phyloP scores from a whole-genome alignment of 2,113 vertebrate species.

The Atrichornis clamosus region DNA sequence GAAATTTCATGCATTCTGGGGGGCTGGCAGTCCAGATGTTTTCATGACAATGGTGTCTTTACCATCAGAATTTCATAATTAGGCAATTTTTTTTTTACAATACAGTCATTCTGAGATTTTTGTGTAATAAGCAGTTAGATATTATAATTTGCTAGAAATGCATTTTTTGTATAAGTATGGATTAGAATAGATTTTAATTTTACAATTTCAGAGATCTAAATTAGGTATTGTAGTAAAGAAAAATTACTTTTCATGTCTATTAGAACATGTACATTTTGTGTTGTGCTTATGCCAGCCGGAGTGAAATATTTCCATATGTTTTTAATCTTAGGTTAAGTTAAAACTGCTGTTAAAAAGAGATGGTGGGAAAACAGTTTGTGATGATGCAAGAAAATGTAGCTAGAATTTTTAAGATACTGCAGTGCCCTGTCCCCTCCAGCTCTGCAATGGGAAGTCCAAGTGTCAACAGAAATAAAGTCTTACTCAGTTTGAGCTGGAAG shows the following conservation, averaged over 20 bases:
- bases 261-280: not conserved
- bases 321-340: slow-evolving; percentile 34
- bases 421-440: not conserved
- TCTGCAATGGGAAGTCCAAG: not conserved
- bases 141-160: slow-evolving; percentile 23
- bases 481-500: not conserved
- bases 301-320: slow-evolving; percentile 6
- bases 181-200: slow-evolving; percentile 56
- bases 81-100: slow-evolving; percentile 56
- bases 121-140: slow-evolving; percentile 44
- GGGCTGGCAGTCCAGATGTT: slow-evolving; percentile 47
- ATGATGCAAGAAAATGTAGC: not conserved
- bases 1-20: slow-evolving; percentile 11
- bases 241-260: slow-evolving; percentile 13
- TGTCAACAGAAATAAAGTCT: not conserved
- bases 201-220: slow-evolving; percentile 39
- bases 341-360: not conserved
- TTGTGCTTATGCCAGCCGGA: not conserved
- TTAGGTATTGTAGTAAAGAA: slow-evolving; percentile 43
- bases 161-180: not conserved
- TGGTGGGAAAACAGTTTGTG: not conserved
- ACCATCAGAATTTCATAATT: slow-evolving; percentile 41
- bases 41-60: slow-evolving; percentile 48
- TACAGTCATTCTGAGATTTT: slow-evolving; percentile 10
- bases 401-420: not conserved